phyloP scores from a whole-genome alignment of 2,888 invertebrate species.

The Pseudococcus viburni region DNA sequence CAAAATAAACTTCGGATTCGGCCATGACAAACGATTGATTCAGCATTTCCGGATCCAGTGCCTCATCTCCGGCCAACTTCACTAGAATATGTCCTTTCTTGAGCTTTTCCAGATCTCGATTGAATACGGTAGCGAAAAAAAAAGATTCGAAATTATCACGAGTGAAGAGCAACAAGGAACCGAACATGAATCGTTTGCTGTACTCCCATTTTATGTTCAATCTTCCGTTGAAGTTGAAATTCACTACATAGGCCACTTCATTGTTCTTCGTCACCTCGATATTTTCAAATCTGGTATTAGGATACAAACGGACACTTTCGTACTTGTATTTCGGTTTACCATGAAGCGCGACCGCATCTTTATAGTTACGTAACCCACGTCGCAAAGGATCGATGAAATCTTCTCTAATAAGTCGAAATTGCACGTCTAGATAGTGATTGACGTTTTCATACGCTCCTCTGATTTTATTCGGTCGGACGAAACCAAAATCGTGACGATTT shows the following conservation, averaged over 20 bases:
- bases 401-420: conserved; percentile 83
- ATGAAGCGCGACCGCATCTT: background rate
- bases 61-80: background rate
- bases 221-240: conserved; percentile 56
- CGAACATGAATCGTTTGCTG: conserved; percentile 78
- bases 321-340: conserved; percentile 55
- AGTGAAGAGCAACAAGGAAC: conserved; percentile 84
- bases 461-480: conserved; percentile 76
- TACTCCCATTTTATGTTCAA: conserved; percentile 72
- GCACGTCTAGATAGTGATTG: conserved; percentile 84
- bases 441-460: conserved; percentile 78
- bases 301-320: conserved; percentile 84
- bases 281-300: conserved; percentile 34
- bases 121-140: conserved; percentile 79
- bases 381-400: conserved; percentile 84
- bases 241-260: conserved; percentile 68
- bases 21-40: conserved; percentile 56
- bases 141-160: conserved; percentile 79
- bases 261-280: conserved; percentile 67
- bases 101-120: conserved; percentile 71
- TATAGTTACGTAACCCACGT: conserved; percentile 73
- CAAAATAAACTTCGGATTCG: conserved; percentile 85
- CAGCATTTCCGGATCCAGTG: background rate
- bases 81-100: conserved; percentile 64
- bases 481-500: conserved; percentile 71